Conservation (phyloP, 2,113 vertebrate genomes). For the Gymnarchus niloticus region DNA sequence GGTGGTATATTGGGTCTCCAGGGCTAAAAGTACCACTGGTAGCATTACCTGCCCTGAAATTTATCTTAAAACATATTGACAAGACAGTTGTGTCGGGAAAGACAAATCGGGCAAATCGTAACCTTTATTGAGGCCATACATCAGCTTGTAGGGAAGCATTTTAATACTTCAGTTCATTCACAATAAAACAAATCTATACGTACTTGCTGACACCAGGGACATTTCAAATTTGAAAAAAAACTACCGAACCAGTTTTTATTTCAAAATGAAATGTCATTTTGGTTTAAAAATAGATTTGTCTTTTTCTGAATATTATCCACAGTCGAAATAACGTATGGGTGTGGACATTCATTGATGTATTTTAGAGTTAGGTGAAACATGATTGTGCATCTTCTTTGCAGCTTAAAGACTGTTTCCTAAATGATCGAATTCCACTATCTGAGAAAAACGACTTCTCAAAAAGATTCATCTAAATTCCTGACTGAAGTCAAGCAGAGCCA, state of each 20-base stretch:
- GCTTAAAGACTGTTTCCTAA: background rate
- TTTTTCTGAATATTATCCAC: background rate
- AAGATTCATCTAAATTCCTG: too few relatives aligned
- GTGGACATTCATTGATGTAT: background rate
- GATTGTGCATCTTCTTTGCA: background rate
- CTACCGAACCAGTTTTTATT: background rate
- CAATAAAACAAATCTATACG: background rate
- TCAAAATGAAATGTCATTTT: conserved; percentile 3
- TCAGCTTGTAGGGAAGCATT: background rate
- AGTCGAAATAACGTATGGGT: background rate
- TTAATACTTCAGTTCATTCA: background rate
- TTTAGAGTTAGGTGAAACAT: background rate
- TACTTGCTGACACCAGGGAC: background rate
- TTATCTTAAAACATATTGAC: background rate
- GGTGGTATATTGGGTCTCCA: background rate
- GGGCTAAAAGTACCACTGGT: too few relatives aligned
- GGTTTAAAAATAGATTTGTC: conserved; percentile 5
- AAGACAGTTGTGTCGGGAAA: background rate
- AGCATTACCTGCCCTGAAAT: background rate
- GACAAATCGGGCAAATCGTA: background rate
- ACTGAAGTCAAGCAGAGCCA: too few relatives aligned
- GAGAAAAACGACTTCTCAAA: background rate
- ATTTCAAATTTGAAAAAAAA: conserved; percentile 1
- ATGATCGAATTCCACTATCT: background rate
- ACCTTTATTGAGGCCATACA: conserved; percentile 1